These are phyloP conservation scores for Diarsia brunnea DNA, from an alignment of 2,888 invertebrate species.

Conservation along the genomic window DNA sequence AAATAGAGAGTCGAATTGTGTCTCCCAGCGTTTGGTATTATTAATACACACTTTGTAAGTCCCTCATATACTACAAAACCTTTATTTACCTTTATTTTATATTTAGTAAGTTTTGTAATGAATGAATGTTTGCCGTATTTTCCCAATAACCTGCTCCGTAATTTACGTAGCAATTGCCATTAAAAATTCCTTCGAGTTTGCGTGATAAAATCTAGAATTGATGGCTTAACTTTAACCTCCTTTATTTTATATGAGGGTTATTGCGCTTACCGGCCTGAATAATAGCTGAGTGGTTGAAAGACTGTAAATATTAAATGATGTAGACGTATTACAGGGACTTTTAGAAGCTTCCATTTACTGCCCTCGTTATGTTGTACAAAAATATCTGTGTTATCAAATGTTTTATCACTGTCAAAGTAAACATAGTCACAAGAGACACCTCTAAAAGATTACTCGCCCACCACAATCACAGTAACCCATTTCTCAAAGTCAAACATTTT, in stretches of 20 bases:
- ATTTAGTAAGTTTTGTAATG: neutral
- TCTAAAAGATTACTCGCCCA: constrained; percentile 43
- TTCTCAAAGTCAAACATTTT: constrained; percentile 44
- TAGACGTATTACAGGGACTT: neutral
- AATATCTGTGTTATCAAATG: constrained; percentile 3
- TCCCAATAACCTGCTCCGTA: neutral
- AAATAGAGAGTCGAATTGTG: too few species aligned
- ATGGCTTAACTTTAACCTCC: constrained; percentile 28
- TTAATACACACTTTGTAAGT: too few species aligned
- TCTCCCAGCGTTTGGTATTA: too few species aligned
- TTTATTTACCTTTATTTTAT: too few species aligned
- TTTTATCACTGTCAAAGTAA: constrained; percentile 28
- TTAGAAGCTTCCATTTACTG: neutral
- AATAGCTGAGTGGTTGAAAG: constrained; percentile 16
- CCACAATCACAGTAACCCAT: constrained; percentile 45
- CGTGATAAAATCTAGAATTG: constrained; percentile 21
- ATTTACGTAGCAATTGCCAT: constrained; percentile 1
- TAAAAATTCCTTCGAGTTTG: neutral
- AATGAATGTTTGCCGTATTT: neutral
- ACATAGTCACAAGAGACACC: constrained; percentile 20
- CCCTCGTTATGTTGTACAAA: neutral
- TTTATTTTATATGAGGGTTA: constrained; percentile 24
- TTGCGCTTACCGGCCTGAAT: constrained; percentile 21
- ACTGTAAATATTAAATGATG: constrained; percentile 14
- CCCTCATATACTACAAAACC: too few species aligned